Evolutionary conservation across 1,140 invertebrate genomes (phyloP).

Genomic region (Mylabris phalerata): DNA sequence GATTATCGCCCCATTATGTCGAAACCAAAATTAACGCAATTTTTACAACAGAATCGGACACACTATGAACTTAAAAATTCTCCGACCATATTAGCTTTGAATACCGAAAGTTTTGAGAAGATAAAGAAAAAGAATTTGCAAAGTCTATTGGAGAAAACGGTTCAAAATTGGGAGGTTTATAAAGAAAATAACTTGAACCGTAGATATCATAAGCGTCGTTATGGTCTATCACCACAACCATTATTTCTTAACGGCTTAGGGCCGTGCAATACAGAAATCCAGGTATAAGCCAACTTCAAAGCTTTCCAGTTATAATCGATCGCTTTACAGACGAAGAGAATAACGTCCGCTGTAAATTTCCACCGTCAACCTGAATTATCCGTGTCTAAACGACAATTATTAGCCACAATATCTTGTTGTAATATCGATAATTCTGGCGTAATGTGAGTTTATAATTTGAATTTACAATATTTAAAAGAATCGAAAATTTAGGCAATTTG

Average conservation of each 20-base stretch:
- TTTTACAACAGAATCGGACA: constrained; percentile 6
- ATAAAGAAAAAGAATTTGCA: constrained; percentile 28
- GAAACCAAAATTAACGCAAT: constrained; percentile 8
- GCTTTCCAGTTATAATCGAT: constrained; percentile 26
- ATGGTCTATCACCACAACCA: constrained; percentile 41
- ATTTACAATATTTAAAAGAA: too few relatives aligned
- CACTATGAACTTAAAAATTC: neutral
- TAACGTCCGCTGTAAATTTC: constrained; percentile 39
- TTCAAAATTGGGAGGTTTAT: constrained; percentile 12
- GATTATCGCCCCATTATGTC: constrained; percentile 18
- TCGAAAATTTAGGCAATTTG: too few relatives aligned
- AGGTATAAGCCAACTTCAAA: constrained; percentile 42
- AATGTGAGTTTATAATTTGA: neutral
- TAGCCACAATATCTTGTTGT: constrained; percentile 40
- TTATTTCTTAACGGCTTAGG: constrained; percentile 47
- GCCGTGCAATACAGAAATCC: constrained; percentile 42
- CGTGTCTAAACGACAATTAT: constrained; percentile 43
- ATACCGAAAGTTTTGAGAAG: constrained; percentile 20
- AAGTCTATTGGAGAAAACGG: constrained; percentile 26
- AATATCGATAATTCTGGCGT: constrained; percentile 17
- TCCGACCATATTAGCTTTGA: neutral
- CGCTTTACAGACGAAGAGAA: too few relatives aligned
- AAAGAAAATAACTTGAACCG: constrained; percentile 7
- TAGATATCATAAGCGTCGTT: constrained; percentile 39
- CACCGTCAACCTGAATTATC: constrained; percentile 36